A percentile compares a stretch with the other conserved stretches of the same genome.
Conservation (phyloP, 92 coral and sea anemone genomes). For the Porites cylindrica region DNA sequence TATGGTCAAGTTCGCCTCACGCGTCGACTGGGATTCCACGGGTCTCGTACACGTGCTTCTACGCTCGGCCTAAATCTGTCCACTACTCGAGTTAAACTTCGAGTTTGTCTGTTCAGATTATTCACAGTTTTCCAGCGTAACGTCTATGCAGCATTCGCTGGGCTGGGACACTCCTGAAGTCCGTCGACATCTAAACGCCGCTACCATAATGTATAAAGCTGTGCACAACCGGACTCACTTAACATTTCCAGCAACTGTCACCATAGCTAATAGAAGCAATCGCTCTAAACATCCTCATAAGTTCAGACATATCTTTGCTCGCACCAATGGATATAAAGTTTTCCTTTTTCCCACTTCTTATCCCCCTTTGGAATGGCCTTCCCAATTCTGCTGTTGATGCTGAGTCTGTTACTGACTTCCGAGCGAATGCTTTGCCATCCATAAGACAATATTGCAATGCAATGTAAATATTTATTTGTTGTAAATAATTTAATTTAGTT, state of each 20-base stretch:
- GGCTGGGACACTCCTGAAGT: constrained; percentile 44
- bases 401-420: not conserved
- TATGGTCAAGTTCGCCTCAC: too few species aligned
- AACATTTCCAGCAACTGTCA: not conserved
- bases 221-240: not conserved
- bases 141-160: constrained; percentile 31
- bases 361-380: not conserved
- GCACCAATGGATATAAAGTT: not conserved
- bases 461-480: not conserved
- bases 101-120: too few species aligned
- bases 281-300: constrained; percentile 21
- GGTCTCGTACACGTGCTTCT: too few species aligned
- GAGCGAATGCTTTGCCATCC: constrained; percentile 7
- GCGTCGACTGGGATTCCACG: too few species aligned
- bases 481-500: not conserved
- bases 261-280: not conserved
- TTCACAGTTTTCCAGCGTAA: constrained; percentile 24
- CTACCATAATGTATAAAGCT: not conserved
- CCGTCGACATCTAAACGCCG: constrained; percentile 16
- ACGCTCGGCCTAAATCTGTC: too few species aligned
- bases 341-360: not conserved
- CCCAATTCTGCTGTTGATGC: not conserved
- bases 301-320: not conserved
- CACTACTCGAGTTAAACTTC: too few species aligned
- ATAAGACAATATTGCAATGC: constrained; percentile 1